Evolutionary conservation across 2,113 vertebrate species (phyloP), one percentile per base, ranked within the genome.

Genomic region (Nothocercus julius): DNA sequence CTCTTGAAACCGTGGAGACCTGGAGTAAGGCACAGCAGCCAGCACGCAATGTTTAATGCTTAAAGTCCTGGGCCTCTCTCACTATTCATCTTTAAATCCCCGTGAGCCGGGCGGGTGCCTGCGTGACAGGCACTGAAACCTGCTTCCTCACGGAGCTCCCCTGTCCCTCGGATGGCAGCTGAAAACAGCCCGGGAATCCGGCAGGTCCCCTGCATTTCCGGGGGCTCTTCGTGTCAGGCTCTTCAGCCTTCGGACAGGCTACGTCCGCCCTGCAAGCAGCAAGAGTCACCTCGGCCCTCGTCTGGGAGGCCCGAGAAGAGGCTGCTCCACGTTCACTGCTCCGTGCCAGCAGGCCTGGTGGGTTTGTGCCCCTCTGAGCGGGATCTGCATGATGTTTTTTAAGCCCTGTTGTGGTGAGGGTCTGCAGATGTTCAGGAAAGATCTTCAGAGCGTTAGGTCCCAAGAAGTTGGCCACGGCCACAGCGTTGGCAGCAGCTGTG

Each of bases 351-450:
- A 58, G 63, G 83, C 13, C 49, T 76, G 67, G 18, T 75, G 44
- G 36, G 51, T 93, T 87, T 4, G 0, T 76, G 16, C 77, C 87
- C 51, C 53, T 95, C 76, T 38, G 40, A 82, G 32, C 58, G 79
- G 15, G 54, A 79, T 75, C 68, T 93, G 64, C 24, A 8, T 24
- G 49, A 12, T 8, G 5, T 73, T 92, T 89, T 92, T 73, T 62
- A 79, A 4, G 25, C 44, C 27, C 38, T 34, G 25, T 75, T 36
- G 11, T 88, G 59, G n/a, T 84, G 94, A 92, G 44, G 61, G 27
- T 87, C 80, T 82, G 44, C 58, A 89, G 68, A 82, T 86, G 58
- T 68, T 90, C 81, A 81, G 72, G 66, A 58, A 70, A 83, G 87
- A 73, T 53, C 64, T 44, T 63, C 59, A 51, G 51, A 86, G 82